Percentiles rank a stretch among this genome's conserved stretches.
These are phyloP conservation scores for Leptinotarsa lineolata DNA, from an alignment of 1,140 invertebrate species.

Conservation along the genomic window DNA sequence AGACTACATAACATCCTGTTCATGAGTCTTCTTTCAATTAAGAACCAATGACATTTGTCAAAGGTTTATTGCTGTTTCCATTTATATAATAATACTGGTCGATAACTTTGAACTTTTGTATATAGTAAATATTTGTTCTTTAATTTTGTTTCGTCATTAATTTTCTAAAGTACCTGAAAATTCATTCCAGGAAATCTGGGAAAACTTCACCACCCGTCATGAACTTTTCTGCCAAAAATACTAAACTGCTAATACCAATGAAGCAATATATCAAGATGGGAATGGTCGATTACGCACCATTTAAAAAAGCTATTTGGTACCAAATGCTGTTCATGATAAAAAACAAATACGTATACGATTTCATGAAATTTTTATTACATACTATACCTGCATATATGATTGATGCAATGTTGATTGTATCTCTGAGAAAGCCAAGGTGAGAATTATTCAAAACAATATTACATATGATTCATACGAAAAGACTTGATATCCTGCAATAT, in stretches of 20 bases:
- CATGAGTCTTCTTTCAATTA: too few species aligned
- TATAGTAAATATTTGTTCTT: too few species aligned
- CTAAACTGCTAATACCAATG: constrained; percentile 33
- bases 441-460: constrained; percentile 28
- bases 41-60: too few species aligned
- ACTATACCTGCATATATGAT: constrained; percentile 81
- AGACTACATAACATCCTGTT: too few species aligned
- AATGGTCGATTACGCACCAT: constrained; percentile 29
- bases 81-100: too few species aligned
- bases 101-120: too few species aligned
- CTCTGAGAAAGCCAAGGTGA: constrained; percentile 79
- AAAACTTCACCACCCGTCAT: constrained; percentile 16
- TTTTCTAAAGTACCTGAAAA: not conserved
- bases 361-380: constrained; percentile 73
- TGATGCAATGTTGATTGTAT: constrained; percentile 68
- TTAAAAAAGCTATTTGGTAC: constrained; percentile 37
- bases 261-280: constrained; percentile 25
- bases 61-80: too few species aligned
- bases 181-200: not conserved
- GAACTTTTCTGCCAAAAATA: constrained; percentile 38
- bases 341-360: constrained; percentile 64
- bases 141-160: too few species aligned
- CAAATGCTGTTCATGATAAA: constrained; percentile 35
- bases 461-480: not conserved
- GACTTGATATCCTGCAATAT: not conserved